Evolutionary conservation across 2,797 vertebrate genomes (phyloP).

Genomic region (Chrysocyon brachyurus): DNA sequence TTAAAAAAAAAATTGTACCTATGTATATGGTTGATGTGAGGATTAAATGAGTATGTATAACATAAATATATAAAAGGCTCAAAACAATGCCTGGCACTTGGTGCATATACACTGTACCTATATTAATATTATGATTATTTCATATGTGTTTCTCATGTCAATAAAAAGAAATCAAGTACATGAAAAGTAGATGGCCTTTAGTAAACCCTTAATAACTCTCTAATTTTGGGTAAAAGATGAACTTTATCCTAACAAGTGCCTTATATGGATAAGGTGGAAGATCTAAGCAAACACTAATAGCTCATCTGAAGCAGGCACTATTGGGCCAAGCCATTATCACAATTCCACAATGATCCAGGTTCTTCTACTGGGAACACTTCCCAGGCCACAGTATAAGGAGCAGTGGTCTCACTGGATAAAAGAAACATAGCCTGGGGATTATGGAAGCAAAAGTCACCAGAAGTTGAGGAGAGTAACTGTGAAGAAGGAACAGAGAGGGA

Average conservation of each 20-base stretch:
- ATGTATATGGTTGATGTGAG: background rate
- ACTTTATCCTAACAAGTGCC: background rate
- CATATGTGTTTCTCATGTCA: background rate
- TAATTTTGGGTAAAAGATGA: background rate
- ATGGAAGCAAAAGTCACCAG: background rate
- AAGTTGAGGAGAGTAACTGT: background rate
- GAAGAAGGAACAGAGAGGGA: background rate
- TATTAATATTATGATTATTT: background rate
- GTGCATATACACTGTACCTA: background rate
- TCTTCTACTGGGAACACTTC: background rate
- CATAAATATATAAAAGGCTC: background rate
- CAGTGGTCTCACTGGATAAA: background rate
- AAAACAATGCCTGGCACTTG: background rate
- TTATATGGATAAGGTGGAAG: background rate
- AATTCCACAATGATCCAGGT: background rate
- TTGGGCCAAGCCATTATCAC: background rate
- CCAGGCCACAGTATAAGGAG: background rate
- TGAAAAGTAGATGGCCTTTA: background rate
- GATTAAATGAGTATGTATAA: background rate
- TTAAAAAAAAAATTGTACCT: background rate
- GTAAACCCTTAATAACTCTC: background rate
- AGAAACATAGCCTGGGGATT: background rate
- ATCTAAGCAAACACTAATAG: conserved; percentile 24
- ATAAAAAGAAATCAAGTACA: conserved; percentile 13
- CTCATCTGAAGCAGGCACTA: background rate